phyloP scores from a whole-genome alignment of 2,113 vertebrate species.

The Eublepharis macularius region DNA sequence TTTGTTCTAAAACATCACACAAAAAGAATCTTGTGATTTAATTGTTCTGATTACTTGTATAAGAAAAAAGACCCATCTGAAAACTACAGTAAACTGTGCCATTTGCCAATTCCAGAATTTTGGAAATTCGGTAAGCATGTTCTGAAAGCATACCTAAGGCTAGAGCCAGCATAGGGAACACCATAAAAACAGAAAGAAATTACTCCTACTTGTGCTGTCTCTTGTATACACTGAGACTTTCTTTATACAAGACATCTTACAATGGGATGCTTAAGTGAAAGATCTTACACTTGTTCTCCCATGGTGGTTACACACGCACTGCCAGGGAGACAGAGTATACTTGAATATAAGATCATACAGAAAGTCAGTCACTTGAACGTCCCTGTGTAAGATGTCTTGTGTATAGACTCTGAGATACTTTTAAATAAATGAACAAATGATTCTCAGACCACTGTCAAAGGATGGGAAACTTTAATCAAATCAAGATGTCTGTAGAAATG shows the following conservation, averaged over 20 bases:
- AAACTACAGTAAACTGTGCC: not conserved
- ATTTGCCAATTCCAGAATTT: not conserved
- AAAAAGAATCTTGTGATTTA: not conserved
- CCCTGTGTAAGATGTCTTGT: too few species aligned
- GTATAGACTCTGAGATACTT: too few species aligned
- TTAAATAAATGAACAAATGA: not conserved
- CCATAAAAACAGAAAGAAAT: not conserved
- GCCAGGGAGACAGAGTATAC: too few species aligned
- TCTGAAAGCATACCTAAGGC: not conserved
- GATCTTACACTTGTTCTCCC: too few species aligned
- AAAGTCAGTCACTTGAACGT: too few species aligned
- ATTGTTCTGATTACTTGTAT: not conserved
- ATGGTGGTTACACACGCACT: too few species aligned
- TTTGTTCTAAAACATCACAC: too few species aligned
- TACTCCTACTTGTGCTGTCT: not conserved
- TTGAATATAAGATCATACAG: too few species aligned
- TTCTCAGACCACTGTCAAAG: not conserved
- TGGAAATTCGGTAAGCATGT: not conserved
- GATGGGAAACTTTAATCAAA: not conserved
- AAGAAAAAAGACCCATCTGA: not conserved
- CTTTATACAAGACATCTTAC: too few species aligned
- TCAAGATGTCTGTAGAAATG: not conserved
- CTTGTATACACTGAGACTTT: too few species aligned
- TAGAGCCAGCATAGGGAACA: not conserved
- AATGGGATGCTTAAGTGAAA: too few species aligned